Evolutionary conservation across 2,888 invertebrate genomes (phyloP), one percentile per base, ranked within the genome.

Genomic region (Ormyrus labotus): DNA sequence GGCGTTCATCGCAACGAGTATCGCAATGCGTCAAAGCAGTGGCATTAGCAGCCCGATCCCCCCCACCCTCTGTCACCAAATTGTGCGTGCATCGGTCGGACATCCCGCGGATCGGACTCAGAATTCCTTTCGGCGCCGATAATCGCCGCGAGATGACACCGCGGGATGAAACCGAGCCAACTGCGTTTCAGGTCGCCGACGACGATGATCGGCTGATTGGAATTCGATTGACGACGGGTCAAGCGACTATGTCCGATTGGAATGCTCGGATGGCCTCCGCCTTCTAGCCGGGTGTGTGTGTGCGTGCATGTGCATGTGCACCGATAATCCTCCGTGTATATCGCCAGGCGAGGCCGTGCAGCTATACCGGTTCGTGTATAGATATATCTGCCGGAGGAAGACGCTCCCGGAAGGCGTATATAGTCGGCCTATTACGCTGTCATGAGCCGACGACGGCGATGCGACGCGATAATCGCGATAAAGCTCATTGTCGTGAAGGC

Each of bases 201-300:
- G 48, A 53, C 47, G 55, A 70, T 65, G 74, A 71, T 63, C 78
- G 78, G 81, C 75, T 83, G 83, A 89, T 88, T 89, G 88, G 87
- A 88, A 88, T 88, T 89, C 85, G 85, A 88, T 87, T 83, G 85
- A 65, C 76, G 65, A 51, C 67, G 83, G 87, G 87, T 88, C 86
- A 88, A 87, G 86, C 86, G 84, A 86, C 86, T 85, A 86, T 87
- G 87, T 87, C 85, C 85, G 84, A 86, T 86, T 84, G 87, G 86
- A 88, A 89, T 88, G 86, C 87, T 84, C 83, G 83, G 83, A 84
- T 85, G 83, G 82, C 83, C 79, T 84, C 64, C 81, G 34, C 34
- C 34, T 34, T 34, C 34, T 34, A 34, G 0, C 34, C 34, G 34
- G 34, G 34, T 3, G 34, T 34, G 34, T 19, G 19, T 81, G 79